Base-by-base conservation (phyloP, 2,113 vertebrate species). In the Spea bombifrons region DNA sequence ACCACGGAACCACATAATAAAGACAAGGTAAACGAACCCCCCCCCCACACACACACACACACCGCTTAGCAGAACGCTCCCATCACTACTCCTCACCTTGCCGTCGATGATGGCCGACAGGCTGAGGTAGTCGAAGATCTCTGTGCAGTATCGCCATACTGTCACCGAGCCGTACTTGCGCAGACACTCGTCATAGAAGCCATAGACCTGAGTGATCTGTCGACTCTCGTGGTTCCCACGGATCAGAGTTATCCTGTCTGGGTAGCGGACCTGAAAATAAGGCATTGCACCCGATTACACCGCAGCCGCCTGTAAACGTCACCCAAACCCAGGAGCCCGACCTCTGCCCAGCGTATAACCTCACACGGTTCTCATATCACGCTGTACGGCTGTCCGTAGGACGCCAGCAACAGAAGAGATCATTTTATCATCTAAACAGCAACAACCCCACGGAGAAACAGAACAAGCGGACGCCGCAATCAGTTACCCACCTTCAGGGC, bases 41-140 rank as follows among this genome's bases (percentile, higher is more conserved):
- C 30, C 30, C 30, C 30, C 1, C 30, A 2, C 30, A 30, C 2
- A 2, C n/a, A 30, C 30, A 30, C 1, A 2, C 1, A 30, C 30
- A 30, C 30, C 2, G 30, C 30, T 30, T 30, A 30, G 30, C 30
- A 30, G 30, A 30, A 52, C 50, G 6, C 3, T 10, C 50, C 50
- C 9, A 10, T 52, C 55, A 13, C 4, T 57, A 13, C 4, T 9
- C 8, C 66, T 50, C 30, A 98, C 96, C 94, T 98, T 98, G 82
- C 96, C 95, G 49, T 98, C 96, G 0, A 98, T 97, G 83, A 98
- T 97, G 75, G 96, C 96, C 0, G 96, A 98, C 64, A 98, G 93
- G 76, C 95, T 97, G 84, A 98, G 89, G 91, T 98, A 98, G 90
- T 98, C 95, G 2, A 98, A 98, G 84, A 96, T 98, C 91, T 98